These are phyloP conservation scores for Ictidomys tridecemlineatus DNA, from an alignment of 2,113 vertebrate species.

Conservation along the genomic window DNA sequence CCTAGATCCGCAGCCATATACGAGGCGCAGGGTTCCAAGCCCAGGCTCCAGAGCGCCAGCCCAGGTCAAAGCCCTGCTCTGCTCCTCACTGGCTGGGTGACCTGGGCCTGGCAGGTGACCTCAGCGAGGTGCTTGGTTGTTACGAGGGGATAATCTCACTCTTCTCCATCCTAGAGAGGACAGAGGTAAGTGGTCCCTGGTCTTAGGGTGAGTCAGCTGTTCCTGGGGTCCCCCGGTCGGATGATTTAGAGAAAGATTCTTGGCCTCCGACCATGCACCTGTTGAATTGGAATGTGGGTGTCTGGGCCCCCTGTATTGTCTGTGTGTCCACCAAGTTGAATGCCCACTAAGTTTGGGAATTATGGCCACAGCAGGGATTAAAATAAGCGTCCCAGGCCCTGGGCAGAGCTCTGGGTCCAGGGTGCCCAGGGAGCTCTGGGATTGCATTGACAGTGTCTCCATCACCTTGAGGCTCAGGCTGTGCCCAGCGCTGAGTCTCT, in stretches of 20 bases:
- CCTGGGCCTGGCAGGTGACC: not conserved
- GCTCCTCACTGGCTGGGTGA: not conserved
- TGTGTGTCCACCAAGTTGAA: not conserved
- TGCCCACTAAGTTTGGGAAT: not conserved
- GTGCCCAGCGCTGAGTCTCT: not conserved
- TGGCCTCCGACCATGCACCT: not conserved
- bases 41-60: not conserved
- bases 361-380: fast-evolving
- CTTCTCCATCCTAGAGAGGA: not conserved
- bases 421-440: not conserved
- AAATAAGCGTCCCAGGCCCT: not conserved
- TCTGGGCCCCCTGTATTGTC: not conserved
- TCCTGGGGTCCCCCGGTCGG: not conserved
- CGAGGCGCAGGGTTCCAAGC: not conserved
- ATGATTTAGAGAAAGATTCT: not conserved
- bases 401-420: not conserved
- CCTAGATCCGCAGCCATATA: fast-evolving
- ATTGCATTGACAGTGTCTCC: not conserved
- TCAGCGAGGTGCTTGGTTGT: not conserved
- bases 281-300: not conserved
- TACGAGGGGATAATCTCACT: not conserved
- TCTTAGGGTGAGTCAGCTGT: not conserved
- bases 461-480: not conserved
- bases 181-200: not conserved
- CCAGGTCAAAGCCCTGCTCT: not conserved